A percentile compares a stretch with the other conserved stretches of the same genome.
phyloP scores from a whole-genome alignment of 2,113 vertebrate species.

The Amblyornis subalaris region DNA sequence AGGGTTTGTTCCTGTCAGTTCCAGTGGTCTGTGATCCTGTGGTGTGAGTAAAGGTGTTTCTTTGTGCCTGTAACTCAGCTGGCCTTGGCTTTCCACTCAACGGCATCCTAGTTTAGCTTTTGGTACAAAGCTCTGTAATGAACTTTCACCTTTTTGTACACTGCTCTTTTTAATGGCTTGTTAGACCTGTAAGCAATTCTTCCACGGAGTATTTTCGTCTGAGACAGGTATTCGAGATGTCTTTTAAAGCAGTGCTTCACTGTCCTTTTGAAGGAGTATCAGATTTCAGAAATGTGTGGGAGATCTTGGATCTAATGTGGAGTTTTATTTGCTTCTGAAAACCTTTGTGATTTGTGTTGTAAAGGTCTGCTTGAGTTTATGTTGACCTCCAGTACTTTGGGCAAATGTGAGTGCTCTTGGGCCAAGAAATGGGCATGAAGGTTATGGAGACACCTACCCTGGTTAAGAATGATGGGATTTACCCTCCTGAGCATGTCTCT shows the following conservation, averaged over 20 bases:
- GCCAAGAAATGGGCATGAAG: background rate
- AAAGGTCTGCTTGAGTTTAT: background rate
- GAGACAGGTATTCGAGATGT: background rate
- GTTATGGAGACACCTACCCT: background rate
- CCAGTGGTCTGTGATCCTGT: background rate
- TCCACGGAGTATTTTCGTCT: background rate
- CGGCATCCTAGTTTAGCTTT: background rate
- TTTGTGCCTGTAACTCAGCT: background rate
- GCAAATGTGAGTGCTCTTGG: background rate
- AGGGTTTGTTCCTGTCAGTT: background rate
- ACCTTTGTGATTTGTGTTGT: background rate
- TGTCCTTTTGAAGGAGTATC: background rate
- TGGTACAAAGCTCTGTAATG: background rate
- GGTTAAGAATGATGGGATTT: background rate
- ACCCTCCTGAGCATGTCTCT: rapidly evolving
- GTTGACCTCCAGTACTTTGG: background rate
- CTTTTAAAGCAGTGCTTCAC: background rate
- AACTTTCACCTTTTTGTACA: background rate
- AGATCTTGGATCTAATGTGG: background rate
- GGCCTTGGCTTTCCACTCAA: background rate
- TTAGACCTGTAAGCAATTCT: background rate
- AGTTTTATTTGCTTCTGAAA: background rate
- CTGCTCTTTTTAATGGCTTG: background rate
- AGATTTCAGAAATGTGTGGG: background rate
- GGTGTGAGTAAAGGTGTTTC: background rate